A percentile compares a stretch with the other conserved stretches of the same genome.
Conservation (phyloP, 1,140 invertebrate genomes). For the Hypothenemus hampei region DNA sequence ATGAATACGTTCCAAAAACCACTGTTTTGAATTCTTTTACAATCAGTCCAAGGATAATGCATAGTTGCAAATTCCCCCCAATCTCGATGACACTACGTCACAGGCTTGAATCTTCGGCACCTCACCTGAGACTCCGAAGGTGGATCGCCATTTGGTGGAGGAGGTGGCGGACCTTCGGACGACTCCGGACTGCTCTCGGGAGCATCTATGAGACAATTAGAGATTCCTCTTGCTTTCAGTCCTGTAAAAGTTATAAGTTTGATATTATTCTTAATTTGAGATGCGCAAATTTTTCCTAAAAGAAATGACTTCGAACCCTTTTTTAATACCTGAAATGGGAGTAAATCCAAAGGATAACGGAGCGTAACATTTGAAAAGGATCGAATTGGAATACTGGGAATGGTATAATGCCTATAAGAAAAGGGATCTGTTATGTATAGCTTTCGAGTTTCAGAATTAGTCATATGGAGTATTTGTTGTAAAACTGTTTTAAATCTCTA, state of each 20-base stretch:
- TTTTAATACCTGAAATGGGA: slow-evolving; percentile 29
- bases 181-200: slow-evolving; percentile 44
- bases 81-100: slow-evolving; percentile 39
- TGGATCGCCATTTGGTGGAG: slow-evolving; percentile 40
- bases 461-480: no score
- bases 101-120: slow-evolving; percentile 41
- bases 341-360: slow-evolving; percentile 12
- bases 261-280: no score
- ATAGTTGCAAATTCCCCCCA: background rate
- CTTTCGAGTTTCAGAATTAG: no score
- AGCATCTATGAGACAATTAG: slow-evolving; percentile 42
- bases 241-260: slow-evolving; percentile 16
- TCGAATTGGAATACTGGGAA: slow-evolving; percentile 5
- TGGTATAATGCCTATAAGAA: slow-evolving; percentile 5
- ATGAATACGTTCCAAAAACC: background rate
- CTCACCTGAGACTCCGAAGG: slow-evolving; percentile 41
- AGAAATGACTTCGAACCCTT: slow-evolving; percentile 15
- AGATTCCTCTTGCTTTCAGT: slow-evolving; percentile 40
- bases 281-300: background rate
- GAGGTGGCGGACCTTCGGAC: slow-evolving; percentile 42
- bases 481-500: no score
- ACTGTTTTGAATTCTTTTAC: background rate
- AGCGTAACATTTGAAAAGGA: slow-evolving; percentile 4
- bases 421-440: background rate
- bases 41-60: background rate